Conservation (phyloP, 2,888 invertebrate genomes). For the Ophraella communa region DNA sequence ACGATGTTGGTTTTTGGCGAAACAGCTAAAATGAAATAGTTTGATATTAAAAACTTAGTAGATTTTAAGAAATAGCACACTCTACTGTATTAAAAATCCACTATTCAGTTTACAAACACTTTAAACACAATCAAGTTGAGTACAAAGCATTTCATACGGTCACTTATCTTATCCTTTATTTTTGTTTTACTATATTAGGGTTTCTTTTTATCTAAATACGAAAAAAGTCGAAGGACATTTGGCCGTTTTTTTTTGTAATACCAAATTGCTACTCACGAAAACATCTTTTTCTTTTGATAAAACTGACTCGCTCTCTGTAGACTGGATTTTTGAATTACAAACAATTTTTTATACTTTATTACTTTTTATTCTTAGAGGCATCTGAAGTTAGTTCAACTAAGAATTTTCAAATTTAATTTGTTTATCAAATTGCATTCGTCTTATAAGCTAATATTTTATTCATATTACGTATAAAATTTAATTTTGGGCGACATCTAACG, state of each 20-base stretch:
- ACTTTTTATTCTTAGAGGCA: too few species aligned
- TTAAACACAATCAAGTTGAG: neutral
- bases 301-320: neutral
- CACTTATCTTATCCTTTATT: neutral
- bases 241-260: neutral
- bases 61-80: neutral
- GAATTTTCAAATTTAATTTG: too few species aligned
- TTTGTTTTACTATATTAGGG: neutral
- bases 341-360: too few species aligned
- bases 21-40: too few species aligned
- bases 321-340: too few species aligned
- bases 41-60: neutral
- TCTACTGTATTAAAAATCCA: neutral
- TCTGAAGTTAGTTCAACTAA: too few species aligned
- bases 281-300: neutral
- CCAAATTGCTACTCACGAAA: neutral
- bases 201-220: neutral
- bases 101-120: neutral
- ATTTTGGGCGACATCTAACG: too few species aligned
- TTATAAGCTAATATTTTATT: too few species aligned
- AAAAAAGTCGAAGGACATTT: neutral
- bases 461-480: too few species aligned
- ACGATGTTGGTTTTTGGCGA: too few species aligned
- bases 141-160: neutral
- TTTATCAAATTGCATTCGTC: too few species aligned